Percentiles rank a stretch among this genome's conserved stretches.
phyloP scores from a whole-genome alignment of 2,113 vertebrate species.

The Euleptes europaea region DNA sequence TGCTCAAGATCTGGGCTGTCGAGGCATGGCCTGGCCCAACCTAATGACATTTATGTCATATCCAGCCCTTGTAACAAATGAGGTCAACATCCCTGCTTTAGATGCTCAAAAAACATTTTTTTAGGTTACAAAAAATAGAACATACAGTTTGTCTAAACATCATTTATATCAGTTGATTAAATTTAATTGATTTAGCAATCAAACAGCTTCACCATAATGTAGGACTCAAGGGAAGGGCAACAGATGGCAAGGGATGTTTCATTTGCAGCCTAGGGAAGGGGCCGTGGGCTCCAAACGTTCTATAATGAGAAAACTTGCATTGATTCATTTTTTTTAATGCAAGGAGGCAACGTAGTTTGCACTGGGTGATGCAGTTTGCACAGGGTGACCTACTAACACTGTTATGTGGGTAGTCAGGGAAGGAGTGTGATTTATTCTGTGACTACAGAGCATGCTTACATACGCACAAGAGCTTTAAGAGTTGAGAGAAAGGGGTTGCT shows the following conservation, averaged over 20 bases:
- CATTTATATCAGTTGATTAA: not conserved
- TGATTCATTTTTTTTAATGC: not conserved
- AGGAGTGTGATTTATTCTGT: not conserved
- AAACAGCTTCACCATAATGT: not conserved
- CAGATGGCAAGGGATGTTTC: constrained; percentile 7
- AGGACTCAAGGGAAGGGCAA: not conserved
- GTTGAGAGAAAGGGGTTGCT: too few relatives aligned
- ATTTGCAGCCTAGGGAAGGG: not conserved
- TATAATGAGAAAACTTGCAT: not conserved
- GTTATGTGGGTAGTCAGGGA: not conserved
- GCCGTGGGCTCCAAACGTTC: not conserved
- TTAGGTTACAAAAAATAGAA: not conserved
- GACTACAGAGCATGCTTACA: too few relatives aligned
- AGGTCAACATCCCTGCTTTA: too few relatives aligned
- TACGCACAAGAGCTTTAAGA: too few relatives aligned
- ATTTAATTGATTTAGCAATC: not conserved
- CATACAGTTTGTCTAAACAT: not conserved
- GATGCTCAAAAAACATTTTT: too few relatives aligned
- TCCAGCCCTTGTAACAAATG: too few relatives aligned
- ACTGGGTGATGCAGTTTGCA: not conserved
- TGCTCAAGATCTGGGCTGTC: too few relatives aligned
- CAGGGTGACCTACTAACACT: not conserved
- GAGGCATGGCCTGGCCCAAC: too few relatives aligned
- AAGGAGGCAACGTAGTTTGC: not conserved
- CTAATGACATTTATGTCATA: too few relatives aligned